Base-by-base conservation (phyloP, 2,797 vertebrate species). In the Podargus strigoides region DNA sequence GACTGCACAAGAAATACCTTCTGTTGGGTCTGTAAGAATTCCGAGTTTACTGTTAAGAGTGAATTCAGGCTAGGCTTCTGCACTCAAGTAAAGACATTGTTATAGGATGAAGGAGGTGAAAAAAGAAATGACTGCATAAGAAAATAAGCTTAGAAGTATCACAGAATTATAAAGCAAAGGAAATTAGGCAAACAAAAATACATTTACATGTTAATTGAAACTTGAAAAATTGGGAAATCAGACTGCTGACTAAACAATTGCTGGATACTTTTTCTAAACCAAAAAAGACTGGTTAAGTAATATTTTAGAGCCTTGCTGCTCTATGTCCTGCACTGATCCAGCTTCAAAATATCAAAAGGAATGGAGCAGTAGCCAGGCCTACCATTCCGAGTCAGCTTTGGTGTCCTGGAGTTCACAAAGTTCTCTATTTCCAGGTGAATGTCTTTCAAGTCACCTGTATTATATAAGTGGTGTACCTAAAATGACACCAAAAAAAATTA, bases 401-500 rank as follows among this genome's bases (percentile, higher is more conserved):
- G 98, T 10, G 98, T 99, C 15, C 98, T 98, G 17, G 98, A 98
- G 96, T 99, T 99, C 92, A 99, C 98, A 53, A 98, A 98, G 75
- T 98, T 99, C 97, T 99, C 99, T 50, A 99, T 98, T 94, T 99
- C 98, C 18, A 99, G 96, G 37, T 98, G 98, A 94, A 99, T 98
- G 81, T 99, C 99, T 90, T 98, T 98, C 66, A 98, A 92, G 91
- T 99, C 99, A 78, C 99, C 99, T 0, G 99, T 99, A 93, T 99
- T 98, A 23, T 98, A 97, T 52, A 99, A 98, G 95, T 99, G 99
- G 36, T 98, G 98, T 76, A 99, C 98, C 99, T 99, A 96, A 58
- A 93, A 94, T 9, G 56, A 90, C 66, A 78, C 36, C n/a, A 62
- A 67, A 73, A 41, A 50, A 21, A 19, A 18, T 6, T 53, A 11